A percentile compares a stretch with the other conserved stretches of the same genome.
These are phyloP conservation scores for Philonicus albiceps DNA, from an alignment of 2,888 invertebrate genomes.

Conservation along the genomic window DNA sequence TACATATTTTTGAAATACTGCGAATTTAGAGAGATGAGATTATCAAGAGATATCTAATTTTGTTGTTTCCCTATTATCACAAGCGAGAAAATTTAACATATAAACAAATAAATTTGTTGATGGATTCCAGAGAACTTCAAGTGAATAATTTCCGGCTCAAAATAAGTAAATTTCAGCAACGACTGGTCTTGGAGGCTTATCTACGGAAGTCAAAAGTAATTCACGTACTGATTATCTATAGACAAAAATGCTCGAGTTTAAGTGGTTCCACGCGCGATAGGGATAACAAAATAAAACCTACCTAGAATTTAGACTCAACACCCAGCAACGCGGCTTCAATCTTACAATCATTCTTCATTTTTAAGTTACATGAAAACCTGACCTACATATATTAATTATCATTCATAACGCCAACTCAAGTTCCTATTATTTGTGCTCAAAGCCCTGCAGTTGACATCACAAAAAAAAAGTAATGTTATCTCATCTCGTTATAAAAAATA, in stretches of 20 bases:
- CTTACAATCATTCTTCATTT: not conserved
- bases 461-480: not conserved
- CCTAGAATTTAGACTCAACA: not conserved
- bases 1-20: not conserved
- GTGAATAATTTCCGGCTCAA: not conserved
- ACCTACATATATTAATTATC: not conserved
- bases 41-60: not conserved
- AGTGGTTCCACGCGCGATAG: not conserved
- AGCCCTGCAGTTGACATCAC: no score
- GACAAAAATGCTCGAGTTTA: not conserved
- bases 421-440: not conserved
- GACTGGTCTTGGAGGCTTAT: not conserved
- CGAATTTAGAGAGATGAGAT: not conserved
- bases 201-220: not conserved
- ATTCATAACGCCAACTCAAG: not conserved
- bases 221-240: not conserved
- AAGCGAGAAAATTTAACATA: not conserved
- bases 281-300: not conserved
- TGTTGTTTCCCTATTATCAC: not conserved
- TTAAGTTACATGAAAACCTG: not conserved
- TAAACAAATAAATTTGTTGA: not conserved
- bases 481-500: not conserved
- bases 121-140: not conserved
- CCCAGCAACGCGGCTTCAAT: not conserved
- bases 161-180: not conserved